Evolutionary conservation across 2,113 vertebrate species (phyloP).

Genomic region (Phycodurus eques): DNA sequence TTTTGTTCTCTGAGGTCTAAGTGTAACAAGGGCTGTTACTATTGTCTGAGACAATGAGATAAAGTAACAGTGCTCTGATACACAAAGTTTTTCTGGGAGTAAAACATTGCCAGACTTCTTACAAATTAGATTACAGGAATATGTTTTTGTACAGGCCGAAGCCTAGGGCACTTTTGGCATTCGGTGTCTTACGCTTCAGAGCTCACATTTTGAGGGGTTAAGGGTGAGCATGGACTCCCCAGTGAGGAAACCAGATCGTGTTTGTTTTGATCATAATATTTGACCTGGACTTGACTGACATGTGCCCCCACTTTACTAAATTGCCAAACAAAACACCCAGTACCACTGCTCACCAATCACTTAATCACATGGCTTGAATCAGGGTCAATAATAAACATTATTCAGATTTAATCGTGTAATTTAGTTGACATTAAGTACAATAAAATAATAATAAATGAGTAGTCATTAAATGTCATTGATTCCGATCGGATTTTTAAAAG

Average conservation of each 20-base stretch:
- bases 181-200: conserved; percentile 21
- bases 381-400: conserved; percentile 27
- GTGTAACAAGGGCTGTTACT: conserved; percentile 10
- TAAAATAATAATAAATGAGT: not conserved
- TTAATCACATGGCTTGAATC: conserved; percentile 40
- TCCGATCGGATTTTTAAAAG: not conserved
- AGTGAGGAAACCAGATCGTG: conserved; percentile 54
- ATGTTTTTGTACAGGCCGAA: conserved; percentile 39
- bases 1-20: conserved; percentile 17
- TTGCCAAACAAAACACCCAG: conserved; percentile 56
- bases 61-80: conserved; percentile 34
- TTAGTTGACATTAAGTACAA: conserved; percentile 27
- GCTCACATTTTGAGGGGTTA: conserved; percentile 46
- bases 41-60: conserved; percentile 37
- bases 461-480: not conserved
- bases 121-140: conserved; percentile 67
- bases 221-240: conserved; percentile 46
- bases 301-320: conserved; percentile 58
- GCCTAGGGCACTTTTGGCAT: conserved; percentile 51
- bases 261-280: conserved; percentile 68
- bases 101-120: conserved; percentile 62
- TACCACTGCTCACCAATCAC: conserved; percentile 38
- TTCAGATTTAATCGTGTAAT: conserved; percentile 24
- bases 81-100: conserved; percentile 51
- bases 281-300: conserved; percentile 71